Evolutionary conservation across 1,140 invertebrate species (phyloP).

Genomic region (Drosophila funebris): DNA sequence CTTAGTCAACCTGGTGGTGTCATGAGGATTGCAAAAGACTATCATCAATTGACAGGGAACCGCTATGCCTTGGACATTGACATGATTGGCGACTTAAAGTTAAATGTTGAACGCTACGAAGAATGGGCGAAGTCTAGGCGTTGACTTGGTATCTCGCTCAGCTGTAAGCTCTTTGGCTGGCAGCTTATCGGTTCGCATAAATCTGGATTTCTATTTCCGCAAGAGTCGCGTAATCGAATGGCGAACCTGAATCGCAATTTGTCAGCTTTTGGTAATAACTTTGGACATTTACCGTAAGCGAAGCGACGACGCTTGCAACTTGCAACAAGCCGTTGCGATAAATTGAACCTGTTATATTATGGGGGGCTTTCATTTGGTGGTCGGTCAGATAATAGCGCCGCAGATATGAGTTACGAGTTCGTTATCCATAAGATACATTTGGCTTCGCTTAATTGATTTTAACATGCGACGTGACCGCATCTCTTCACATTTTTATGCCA

Average conservation of each 20-base stretch:
- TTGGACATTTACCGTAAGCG: constrained; percentile 76
- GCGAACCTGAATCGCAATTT: constrained; percentile 62
- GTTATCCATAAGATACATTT: constrained; percentile 61
- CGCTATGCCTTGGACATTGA: constrained; percentile 68
- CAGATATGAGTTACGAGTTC: constrained; percentile 40
- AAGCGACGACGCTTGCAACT: constrained; percentile 29
- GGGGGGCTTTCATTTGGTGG: constrained; percentile 31
- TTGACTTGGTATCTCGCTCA: constrained; percentile 7
- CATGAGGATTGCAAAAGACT: constrained; percentile 8
- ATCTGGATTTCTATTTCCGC: constrained; percentile 66
- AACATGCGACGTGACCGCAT: constrained; percentile 63
- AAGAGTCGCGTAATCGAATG: constrained; percentile 47
- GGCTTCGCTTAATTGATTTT: constrained; percentile 70
- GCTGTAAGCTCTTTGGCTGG: constrained; percentile 11
- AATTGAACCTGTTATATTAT: constrained; percentile 66
- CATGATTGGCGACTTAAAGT: constrained; percentile 72
- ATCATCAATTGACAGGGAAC: constrained; percentile 67
- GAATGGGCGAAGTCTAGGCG: constrained; percentile 9
- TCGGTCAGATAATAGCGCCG: constrained; percentile 53
- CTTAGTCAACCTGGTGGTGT: neutral
- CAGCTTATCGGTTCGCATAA: constrained; percentile 32
- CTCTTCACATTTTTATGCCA: constrained; percentile 40
- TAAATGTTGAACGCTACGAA: constrained; percentile 26
- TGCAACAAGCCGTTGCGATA: constrained; percentile 49
- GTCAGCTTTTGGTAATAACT: constrained; percentile 80